Evolutionary conservation across 92 coral and sea anemone genomes (phyloP).

Genomic region (Zoanthus sansibaricus): DNA sequence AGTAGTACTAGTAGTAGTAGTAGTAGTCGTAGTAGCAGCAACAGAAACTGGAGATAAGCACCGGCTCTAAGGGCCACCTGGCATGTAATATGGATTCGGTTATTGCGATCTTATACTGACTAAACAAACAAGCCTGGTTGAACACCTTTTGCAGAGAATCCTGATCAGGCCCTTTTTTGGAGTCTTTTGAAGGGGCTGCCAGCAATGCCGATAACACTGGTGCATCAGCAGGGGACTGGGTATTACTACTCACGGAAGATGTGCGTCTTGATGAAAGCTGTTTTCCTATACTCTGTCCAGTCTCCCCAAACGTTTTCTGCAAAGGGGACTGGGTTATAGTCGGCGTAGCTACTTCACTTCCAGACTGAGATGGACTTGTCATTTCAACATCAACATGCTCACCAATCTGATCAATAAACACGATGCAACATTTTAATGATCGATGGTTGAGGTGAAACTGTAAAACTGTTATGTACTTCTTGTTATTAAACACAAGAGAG

Average conservation of each 20-base stretch:
- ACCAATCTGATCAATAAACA: conserved; percentile 26
- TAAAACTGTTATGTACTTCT: too few species aligned
- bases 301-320: conserved; percentile 17
- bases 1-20: too few species aligned
- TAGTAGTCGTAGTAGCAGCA: too few species aligned
- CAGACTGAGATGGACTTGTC: conserved; percentile 63
- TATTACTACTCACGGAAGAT: conserved; percentile 51
- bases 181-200: conserved; percentile 80
- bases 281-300: conserved; percentile 50
- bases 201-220: conserved; percentile 75
- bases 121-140: neutral
- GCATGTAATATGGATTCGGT: too few species aligned
- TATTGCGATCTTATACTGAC: too few species aligned
- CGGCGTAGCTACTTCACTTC: neutral
- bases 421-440: neutral
- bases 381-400: conserved; percentile 82
- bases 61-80: too few species aligned
- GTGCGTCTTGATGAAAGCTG: conserved; percentile 38
- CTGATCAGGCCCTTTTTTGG: conserved; percentile 50
- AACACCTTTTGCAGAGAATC: conserved; percentile 41
- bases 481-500: too few species aligned
- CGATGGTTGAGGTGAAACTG: too few species aligned
- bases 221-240: conserved; percentile 72
- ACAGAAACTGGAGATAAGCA: too few species aligned
- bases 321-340: conserved; percentile 19